Base-by-base conservation (phyloP, 1,140 invertebrate genomes). In the Lepidurus apus region DNA sequence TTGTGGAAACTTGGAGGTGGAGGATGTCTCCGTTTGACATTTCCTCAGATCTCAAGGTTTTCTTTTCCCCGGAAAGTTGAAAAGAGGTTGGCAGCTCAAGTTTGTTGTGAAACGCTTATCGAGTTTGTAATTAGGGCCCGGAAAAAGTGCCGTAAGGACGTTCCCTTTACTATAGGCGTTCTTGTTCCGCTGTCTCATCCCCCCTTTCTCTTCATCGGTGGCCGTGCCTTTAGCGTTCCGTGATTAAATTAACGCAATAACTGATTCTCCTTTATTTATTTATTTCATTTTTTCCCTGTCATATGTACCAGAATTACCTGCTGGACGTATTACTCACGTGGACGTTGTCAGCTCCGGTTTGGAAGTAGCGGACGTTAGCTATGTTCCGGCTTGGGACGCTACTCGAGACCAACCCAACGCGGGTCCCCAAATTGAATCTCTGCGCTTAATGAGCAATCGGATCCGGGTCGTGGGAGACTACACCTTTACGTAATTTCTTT, bases 261-360 rank as follows among this genome's bases (percentile, higher is more conserved):
- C 47, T 47, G 75, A 43, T 77, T 10, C 24, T 42, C 17, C 43
- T 43, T 34, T 47, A 4, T 34, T 4, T 47, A 0, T 24, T 77
- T 17, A 47, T 24, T 43, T 43, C 0, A 75, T 17, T 77, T 43
- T 43, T 78, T 73, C 10, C 34, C 13, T 78, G 44, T 42, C 34
- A 6, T 74, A 44, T 78, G 83, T 84, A 77, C 81, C 34, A 89
- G 88, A 87, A 74, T 84, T 89, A 21, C 85, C 86, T 6, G 84
- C 86, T 43, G 87, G 84, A 75, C 85, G 87, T 42, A 85, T 89
- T n/a, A 84, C 86, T 0, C 88, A 89, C 80, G 79, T 89, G 81
- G 88, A 89, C 79, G 85, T 89, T 7, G 85, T 88, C 7, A 87
- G 85, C 80, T 87, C 87, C 1, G 87, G 87, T 0, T 83, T 90